Base-by-base conservation (phyloP, 2,797 vertebrate genomes). In the Poeciliopsis turneri region DNA sequence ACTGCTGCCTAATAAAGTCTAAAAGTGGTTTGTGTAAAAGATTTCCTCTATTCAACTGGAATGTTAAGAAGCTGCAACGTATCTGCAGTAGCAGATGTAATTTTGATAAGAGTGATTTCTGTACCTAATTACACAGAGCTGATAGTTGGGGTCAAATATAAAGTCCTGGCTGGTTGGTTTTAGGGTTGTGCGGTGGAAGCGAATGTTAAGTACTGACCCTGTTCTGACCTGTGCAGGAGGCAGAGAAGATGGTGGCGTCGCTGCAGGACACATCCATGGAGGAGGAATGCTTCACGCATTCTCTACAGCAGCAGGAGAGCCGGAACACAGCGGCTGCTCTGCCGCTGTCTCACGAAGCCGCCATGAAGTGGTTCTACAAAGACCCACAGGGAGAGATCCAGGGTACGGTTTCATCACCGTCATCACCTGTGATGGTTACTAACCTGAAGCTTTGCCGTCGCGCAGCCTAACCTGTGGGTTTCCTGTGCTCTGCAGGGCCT, bases 321-420 rank as follows among this genome's bases (percentile, higher is more conserved):
- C 95, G 96, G 83, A 97, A 97, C 94, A 97, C 96, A 0, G 96
- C 97, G 9, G 96, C 97, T 3, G 97, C 97, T 83, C 94, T 98
- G 79, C 97, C 97, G 0, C 96, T 98, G 78, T 95, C 95, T 33
- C 97, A 98, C 0, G 97, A 98, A 79, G 96, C 97, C 0, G 97
- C 97, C 89, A 97, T 97, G 93, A 98, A 97, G 93, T 98, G 97
- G 97, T 98, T 98, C 91, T 98, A 98, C 93, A 98, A 98, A 87
- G 97, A 98, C 89, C 97, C 97, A 0, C 97, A 98, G 93, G 97
- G 96, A 76, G 97, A 98, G 90, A 98, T 98, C 91, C 97, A 98
- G 95, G 97, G 97, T 98, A 92, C 47, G 33, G 1, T 7, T 45
- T 61, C 4, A 16, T 18, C 39, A 68, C 73, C 2, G 1, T 7